Evolutionary conservation across 1,140 invertebrate species (phyloP).

Genomic region (Achatina immaculata): DNA sequence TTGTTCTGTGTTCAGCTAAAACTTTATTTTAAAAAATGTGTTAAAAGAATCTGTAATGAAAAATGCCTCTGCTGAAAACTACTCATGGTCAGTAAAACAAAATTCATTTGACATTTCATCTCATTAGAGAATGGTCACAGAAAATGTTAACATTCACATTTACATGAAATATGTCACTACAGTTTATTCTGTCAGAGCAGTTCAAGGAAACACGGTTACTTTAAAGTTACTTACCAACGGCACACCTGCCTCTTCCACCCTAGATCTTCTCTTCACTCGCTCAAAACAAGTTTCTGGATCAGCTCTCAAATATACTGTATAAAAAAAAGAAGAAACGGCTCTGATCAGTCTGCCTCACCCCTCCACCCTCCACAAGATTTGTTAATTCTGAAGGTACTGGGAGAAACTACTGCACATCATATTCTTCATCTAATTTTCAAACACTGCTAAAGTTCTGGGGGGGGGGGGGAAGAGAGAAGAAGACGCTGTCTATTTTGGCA

Average conservation of each 20-base stretch:
- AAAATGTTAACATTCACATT: not conserved
- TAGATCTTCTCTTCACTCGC: slow-evolving; percentile 81
- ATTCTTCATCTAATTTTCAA: not conserved
- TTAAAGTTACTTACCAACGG: slow-evolving; percentile 57
- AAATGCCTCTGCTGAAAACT: not conserved
- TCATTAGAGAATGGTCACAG: not conserved
- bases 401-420: not conserved
- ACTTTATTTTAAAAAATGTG: too few relatives aligned
- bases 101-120: not conserved
- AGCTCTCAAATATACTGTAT: slow-evolving; percentile 87
- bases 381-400: not conserved
- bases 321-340: slow-evolving; percentile 35
- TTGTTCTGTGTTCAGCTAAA: too few relatives aligned
- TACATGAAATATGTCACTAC: not conserved
- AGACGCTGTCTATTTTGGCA: too few relatives aligned
- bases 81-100: not conserved
- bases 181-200: not conserved
- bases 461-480: too few relatives aligned
- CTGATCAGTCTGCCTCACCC: not conserved
- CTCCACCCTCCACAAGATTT: not conserved
- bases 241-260: slow-evolving; percentile 80
- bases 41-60: not conserved
- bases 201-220: not conserved
- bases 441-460: not conserved
- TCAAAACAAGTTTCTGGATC: slow-evolving; percentile 85